Percentiles rank a stretch among this genome's conserved stretches.
Evolutionary conservation across 2,888 invertebrate species (phyloP).

Genomic region (Oligia latruncula): DNA sequence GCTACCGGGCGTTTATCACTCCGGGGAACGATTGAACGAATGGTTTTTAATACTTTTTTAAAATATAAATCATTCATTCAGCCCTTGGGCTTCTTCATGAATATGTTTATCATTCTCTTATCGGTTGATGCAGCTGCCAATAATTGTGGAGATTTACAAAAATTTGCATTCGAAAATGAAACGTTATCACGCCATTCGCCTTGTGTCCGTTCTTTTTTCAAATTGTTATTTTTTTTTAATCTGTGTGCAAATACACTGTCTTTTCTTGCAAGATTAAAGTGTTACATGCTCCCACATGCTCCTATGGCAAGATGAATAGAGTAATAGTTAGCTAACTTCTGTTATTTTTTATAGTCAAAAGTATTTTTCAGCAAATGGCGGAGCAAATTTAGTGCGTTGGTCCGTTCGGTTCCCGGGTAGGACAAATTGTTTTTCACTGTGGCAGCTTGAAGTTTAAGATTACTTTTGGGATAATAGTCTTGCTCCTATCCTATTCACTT

Average conservation of each 20-base stretch:
- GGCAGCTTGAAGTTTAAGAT: neutral
- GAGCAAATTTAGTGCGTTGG: neutral
- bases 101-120: constrained; percentile 76
- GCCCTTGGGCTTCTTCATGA: constrained; percentile 71
- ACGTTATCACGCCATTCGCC: constrained; percentile 72
- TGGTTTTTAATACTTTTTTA: constrained; percentile 43
- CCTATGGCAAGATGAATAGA: neutral
- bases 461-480: neutral
- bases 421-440: neutral
- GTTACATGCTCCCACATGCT: no score
- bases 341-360: neutral
- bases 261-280: neutral
- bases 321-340: neutral
- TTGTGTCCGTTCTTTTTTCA: constrained; percentile 31
- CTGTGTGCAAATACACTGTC: neutral
- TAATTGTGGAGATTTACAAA: constrained; percentile 80
- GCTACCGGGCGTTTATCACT: constrained; percentile 65
- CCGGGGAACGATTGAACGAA: constrained; percentile 44
- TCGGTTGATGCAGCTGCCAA: constrained; percentile 79
- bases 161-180: constrained; percentile 78
- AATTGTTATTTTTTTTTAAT: constrained; percentile 12
- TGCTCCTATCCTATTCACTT: neutral
- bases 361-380: neutral
- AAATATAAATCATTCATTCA: constrained; percentile 64
- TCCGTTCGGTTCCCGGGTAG: neutral